phyloP scores from a whole-genome alignment of 1,140 invertebrate genomes.

The Stenopsyche tienmushanensis region DNA sequence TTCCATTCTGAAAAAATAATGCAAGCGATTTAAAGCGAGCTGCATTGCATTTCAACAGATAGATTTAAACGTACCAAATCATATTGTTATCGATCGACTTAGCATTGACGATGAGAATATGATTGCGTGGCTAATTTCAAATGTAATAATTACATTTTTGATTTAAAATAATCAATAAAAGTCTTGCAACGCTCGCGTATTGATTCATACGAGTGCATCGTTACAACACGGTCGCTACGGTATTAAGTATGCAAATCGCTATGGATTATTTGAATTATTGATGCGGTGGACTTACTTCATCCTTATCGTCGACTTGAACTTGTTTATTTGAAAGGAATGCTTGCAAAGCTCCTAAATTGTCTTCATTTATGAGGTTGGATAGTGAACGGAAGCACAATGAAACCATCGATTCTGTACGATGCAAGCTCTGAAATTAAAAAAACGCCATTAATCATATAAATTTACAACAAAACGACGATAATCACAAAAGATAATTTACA shows the following conservation, averaged over 20 bases:
- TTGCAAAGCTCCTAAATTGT: conserved; percentile 77
- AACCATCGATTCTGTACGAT: conserved; percentile 80
- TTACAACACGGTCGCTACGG: too few species aligned
- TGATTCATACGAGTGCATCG: not conserved
- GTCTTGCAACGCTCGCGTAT: too few species aligned
- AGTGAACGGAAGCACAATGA: conserved; percentile 80
- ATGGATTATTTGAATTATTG: not conserved
- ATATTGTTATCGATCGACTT: too few species aligned
- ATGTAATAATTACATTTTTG: too few species aligned
- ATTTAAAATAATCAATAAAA: too few species aligned
- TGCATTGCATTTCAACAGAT: too few species aligned
- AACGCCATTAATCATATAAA: conserved; percentile 21
- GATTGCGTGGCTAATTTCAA: too few species aligned
- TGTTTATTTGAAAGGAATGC: conserved; percentile 80
- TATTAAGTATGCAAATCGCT: too few species aligned
- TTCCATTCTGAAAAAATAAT: conserved; percentile 71
- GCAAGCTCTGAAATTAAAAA: conserved; percentile 50
- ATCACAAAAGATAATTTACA: not conserved
- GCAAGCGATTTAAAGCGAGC: not conserved
- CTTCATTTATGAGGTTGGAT: conserved; percentile 75
- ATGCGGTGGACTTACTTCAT: conserved; percentile 69
- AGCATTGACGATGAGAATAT: too few species aligned
- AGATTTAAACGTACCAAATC: too few species aligned
- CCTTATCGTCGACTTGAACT: conserved; percentile 82
- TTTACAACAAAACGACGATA: not conserved